A percentile compares a stretch with the other conserved stretches of the same genome.
phyloP scores from a whole-genome alignment of 2,113 vertebrate genomes.

The Pavo muticus region DNA sequence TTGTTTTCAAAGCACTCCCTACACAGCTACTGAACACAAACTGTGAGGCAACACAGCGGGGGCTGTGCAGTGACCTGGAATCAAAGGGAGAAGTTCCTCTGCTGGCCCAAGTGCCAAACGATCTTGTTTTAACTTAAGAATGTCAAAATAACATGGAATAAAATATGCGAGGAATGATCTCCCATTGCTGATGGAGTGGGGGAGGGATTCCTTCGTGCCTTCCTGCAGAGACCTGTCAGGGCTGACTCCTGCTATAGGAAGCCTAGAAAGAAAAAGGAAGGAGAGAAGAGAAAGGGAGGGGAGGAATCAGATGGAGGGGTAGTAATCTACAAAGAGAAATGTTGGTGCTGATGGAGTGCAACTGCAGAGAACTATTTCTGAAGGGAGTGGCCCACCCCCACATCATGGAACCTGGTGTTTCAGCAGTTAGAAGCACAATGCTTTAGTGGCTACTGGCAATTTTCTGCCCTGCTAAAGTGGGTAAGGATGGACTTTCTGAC shows the following conservation, averaged over 20 bases:
- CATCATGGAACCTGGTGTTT: neutral
- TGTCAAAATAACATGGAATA: slow-evolving; percentile 65
- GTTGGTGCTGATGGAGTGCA: accelerated
- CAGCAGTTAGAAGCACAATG: neutral
- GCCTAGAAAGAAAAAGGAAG: neutral
- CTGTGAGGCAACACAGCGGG: slow-evolving; percentile 9
- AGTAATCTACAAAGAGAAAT: neutral
- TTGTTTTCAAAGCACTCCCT: neutral
- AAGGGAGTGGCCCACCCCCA: accelerated
- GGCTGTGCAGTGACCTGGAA: neutral
- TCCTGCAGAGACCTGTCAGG: neutral
- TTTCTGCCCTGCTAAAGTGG: neutral
- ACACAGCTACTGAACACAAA: neutral
- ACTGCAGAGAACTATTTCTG: neutral
- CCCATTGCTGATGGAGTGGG: neutral
- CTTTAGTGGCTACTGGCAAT: neutral
- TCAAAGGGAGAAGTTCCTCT: slow-evolving; percentile 42
- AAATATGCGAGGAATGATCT: slow-evolving; percentile 35
- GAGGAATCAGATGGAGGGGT: neutral
- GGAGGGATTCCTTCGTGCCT: neutral
- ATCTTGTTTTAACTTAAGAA: slow-evolving; percentile 65
- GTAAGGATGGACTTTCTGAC: neutral
- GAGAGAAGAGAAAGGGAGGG: neutral
- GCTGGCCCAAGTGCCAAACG: neutral
- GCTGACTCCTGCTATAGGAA: neutral